phyloP scores from a whole-genome alignment of 2,888 invertebrate genomes.

The Apamea anceps region DNA sequence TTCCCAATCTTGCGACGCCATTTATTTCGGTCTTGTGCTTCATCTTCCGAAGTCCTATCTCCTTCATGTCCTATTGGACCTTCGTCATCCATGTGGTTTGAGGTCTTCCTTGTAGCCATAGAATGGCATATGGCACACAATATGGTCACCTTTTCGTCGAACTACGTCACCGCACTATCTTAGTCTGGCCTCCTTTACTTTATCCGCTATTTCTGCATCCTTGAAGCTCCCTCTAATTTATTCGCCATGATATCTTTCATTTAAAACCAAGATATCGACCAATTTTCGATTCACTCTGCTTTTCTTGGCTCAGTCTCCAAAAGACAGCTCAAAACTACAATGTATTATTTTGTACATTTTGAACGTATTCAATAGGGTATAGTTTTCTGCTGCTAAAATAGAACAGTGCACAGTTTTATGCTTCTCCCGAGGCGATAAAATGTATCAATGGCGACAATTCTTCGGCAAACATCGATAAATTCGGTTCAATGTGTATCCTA shows the following conservation, averaged over 20 bases:
- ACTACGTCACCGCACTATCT: too few species aligned
- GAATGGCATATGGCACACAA: neutral
- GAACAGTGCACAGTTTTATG: conserved; percentile 64
- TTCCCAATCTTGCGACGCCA: neutral
- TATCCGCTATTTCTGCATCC: neutral
- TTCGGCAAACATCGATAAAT: conserved; percentile 71
- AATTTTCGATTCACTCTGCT: conserved; percentile 11
- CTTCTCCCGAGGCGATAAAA: conserved; percentile 72
- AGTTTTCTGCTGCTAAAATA: conserved; percentile 50
- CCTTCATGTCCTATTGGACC: neutral
- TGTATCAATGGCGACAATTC: conserved; percentile 74
- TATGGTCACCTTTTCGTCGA: too few species aligned
- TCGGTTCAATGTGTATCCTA: conserved; percentile 52
- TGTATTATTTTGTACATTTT: conserved; percentile 22
- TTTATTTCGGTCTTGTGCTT: neutral
- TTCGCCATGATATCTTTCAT: neutral
- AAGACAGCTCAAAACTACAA: conserved; percentile 4
- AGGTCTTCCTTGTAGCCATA: neutral
- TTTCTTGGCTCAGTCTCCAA: conserved; percentile 12
- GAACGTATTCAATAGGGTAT: conserved; percentile 30
- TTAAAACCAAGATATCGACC: neutral
- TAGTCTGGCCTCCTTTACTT: neutral
- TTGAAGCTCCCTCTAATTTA: neutral
- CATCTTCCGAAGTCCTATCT: neutral
- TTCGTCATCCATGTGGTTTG: neutral